These are phyloP conservation scores for Microcebus tavaratra DNA, from an alignment of 2,113 vertebrate species.

Conservation along the genomic window DNA sequence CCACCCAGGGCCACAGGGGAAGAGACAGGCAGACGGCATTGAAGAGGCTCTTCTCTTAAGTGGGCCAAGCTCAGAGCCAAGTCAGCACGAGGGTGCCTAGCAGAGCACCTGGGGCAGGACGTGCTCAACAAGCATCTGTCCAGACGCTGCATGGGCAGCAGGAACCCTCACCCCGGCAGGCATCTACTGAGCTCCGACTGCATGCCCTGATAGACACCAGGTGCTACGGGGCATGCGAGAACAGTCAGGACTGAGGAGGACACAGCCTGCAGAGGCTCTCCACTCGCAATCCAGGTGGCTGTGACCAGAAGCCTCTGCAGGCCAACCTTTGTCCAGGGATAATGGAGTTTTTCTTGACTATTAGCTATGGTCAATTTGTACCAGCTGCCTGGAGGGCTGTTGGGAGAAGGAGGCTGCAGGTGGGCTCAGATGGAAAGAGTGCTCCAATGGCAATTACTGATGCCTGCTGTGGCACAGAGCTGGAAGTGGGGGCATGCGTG, in stretches of 20 bases:
- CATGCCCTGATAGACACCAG: neutral
- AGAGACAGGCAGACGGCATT: neutral
- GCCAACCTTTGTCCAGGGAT: neutral
- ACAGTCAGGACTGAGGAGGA: neutral
- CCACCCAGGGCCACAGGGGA: neutral
- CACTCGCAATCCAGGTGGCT: neutral
- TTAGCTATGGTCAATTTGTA: neutral
- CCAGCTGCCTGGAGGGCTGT: neutral
- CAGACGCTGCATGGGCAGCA: neutral
- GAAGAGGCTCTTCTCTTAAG: conserved; percentile 9
- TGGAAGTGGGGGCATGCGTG: neutral
- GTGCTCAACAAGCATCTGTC: neutral
- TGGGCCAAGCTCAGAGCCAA: neutral
- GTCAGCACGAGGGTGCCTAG: neutral
- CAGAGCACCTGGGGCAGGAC: neutral
- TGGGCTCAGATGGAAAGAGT: neutral
- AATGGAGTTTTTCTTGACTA: neutral
- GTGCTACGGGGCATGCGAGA: neutral
- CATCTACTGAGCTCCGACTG: neutral
- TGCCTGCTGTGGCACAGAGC: neutral
- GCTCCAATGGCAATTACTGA: neutral
- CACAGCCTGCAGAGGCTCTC: neutral
- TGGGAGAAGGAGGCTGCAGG: neutral
- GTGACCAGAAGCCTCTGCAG: neutral
- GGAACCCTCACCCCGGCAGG: neutral